These are phyloP conservation scores for Phyllostomus hastatus DNA, from an alignment of 2,113 vertebrate species.

Conservation along the genomic window DNA sequence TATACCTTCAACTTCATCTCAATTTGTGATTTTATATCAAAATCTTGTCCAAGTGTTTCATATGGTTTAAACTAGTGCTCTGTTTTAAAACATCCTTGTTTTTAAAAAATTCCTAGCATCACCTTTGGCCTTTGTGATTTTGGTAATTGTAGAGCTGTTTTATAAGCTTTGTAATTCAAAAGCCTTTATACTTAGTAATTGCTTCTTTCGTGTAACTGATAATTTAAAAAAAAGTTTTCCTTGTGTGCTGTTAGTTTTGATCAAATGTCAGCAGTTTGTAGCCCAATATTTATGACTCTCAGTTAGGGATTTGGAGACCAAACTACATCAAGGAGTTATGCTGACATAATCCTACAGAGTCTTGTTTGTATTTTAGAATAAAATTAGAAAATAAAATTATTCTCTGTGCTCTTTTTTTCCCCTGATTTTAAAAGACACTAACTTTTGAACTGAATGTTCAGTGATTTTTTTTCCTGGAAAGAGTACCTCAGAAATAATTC, in stretches of 20 bases:
- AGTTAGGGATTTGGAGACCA: slow-evolving; percentile 57
- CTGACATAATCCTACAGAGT: slow-evolving; percentile 34
- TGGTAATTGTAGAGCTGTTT: slow-evolving; percentile 54
- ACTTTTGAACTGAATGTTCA: slow-evolving; percentile 41
- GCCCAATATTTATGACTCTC: slow-evolving; percentile 59
- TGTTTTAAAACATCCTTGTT: slow-evolving; percentile 46
- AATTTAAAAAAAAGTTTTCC: not conserved
- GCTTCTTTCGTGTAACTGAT: slow-evolving; percentile 56
- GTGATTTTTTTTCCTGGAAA: slow-evolving; percentile 2
- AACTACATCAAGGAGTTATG: slow-evolving; percentile 43
- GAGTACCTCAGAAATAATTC: not conserved
- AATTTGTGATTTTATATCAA: slow-evolving; percentile 29
- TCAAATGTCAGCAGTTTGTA: slow-evolving; percentile 68
- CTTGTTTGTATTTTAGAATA: slow-evolving; percentile 59
- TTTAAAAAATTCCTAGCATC: slow-evolving; percentile 47
- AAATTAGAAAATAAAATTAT: slow-evolving; percentile 52
- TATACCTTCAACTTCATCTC: slow-evolving; percentile 59
- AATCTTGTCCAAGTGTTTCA: slow-evolving; percentile 51
- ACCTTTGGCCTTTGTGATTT: slow-evolving; percentile 44
- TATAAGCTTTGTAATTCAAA: slow-evolving; percentile 58
- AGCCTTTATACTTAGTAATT: slow-evolving; percentile 56
- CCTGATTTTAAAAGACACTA: slow-evolving; percentile 46
- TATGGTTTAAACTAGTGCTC: slow-evolving; percentile 7
- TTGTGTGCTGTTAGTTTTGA: slow-evolving; percentile 54
- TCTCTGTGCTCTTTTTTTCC: slow-evolving; percentile 40